Evolutionary conservation across 2,888 invertebrate species (phyloP).

Genomic region (Thera britannica): DNA sequence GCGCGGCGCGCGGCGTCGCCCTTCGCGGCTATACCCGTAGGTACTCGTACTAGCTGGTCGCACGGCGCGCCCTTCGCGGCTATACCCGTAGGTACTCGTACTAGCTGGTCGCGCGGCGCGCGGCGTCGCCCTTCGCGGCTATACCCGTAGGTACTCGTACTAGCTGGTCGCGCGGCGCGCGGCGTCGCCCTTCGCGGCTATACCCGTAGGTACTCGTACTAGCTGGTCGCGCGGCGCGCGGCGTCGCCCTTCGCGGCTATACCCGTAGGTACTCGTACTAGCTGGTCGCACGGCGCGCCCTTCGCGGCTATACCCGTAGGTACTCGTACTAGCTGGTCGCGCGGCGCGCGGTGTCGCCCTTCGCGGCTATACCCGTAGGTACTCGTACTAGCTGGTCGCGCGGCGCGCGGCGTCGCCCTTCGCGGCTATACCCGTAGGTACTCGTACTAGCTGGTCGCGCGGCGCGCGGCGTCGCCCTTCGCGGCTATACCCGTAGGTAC

Average conservation of each 20-base stretch:
- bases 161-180: conserved; percentile 60
- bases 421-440: conserved; percentile 4
- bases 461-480: conserved; percentile 45
- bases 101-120: conserved; percentile 60
- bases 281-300: conserved; percentile 28
- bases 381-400: conserved; percentile 51
- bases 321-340: conserved; percentile 48
- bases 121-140: conserved; percentile 29
- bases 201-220: too few species aligned
- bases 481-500: conserved; percentile 1
- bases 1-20: conserved; percentile 66
- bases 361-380: conserved; percentile 5
- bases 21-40: conserved; percentile 10
- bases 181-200: conserved; percentile 29
- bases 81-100: too few species aligned
- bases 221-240: conserved; percentile 69
- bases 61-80: conserved; percentile 33
- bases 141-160: too few species aligned
- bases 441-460: conserved; percentile 54
- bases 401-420: conserved; percentile 48
- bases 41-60: too few species aligned
- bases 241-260: conserved; percentile 30
- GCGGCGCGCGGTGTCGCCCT: conserved; percentile 66
- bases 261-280: too few species aligned
- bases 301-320: conserved; percentile 7